Conservation (phyloP, 2,797 vertebrate species). For the Amphiprion clarkii region DNA sequence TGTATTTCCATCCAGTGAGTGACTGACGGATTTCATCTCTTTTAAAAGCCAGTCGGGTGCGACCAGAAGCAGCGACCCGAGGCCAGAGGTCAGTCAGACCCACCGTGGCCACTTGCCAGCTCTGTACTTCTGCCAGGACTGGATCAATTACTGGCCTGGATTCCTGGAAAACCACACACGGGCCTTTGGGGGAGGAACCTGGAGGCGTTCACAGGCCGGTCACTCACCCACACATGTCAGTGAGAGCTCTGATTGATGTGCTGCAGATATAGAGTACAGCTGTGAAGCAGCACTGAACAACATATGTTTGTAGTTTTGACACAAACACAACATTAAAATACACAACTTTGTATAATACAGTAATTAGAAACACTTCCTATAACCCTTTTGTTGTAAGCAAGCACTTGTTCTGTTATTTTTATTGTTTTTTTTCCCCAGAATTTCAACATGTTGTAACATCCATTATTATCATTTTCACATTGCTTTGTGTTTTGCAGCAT, state of each 20-base stretch:
- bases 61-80: conserved; percentile 50
- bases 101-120: conserved; percentile 43
- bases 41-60: conserved; percentile 46
- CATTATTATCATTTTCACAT: too few relatives aligned
- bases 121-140: conserved; percentile 11
- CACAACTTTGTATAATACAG: neutral
- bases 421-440: neutral
- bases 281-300: neutral
- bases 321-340: neutral
- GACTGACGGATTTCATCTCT: conserved; percentile 65
- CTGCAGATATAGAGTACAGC: conserved; percentile 1
- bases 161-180: conserved; percentile 49
- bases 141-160: conserved; percentile 66
- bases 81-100: conserved; percentile 59
- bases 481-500: too few relatives aligned
- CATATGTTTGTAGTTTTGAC: neutral
- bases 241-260: conserved; percentile 29
- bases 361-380: neutral
- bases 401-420: neutral
- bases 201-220: conserved; percentile 15
- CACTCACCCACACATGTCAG: conserved; percentile 25
- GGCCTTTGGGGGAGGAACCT: conserved; percentile 8
- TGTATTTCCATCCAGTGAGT: conserved; percentile 37
- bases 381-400: neutral
- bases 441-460: neutral